A percentile compares a stretch with the other conserved stretches of the same genome.
phyloP scores from a whole-genome alignment of 2,888 invertebrate species.

The Mycogona germanica region DNA sequence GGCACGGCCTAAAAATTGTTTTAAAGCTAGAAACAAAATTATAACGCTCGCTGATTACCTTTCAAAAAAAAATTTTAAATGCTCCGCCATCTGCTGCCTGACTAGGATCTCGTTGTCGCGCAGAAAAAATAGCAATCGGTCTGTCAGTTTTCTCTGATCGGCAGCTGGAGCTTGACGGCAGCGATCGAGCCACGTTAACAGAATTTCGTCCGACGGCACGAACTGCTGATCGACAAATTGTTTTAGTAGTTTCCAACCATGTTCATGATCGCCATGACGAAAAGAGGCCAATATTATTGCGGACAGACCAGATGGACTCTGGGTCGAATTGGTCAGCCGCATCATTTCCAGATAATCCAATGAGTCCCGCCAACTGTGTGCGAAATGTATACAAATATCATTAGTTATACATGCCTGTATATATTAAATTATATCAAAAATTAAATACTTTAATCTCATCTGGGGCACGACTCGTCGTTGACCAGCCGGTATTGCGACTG shows the following conservation, averaged over 20 bases:
- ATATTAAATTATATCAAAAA: no score
- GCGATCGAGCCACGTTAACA: conserved; percentile 33
- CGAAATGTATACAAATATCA: no score
- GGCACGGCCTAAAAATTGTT: background rate
- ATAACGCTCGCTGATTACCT: conserved; percentile 17
- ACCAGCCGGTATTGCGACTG: no score
- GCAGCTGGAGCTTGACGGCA: conserved; percentile 35
- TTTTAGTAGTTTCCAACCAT: conserved; percentile 49
- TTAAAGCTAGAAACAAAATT: background rate
- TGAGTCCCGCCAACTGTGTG: conserved; percentile 51
- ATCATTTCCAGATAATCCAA: conserved; percentile 47
- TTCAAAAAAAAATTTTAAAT: conserved; percentile 26
- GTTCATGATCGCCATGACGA: conserved; percentile 40
- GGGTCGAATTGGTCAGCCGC: conserved; percentile 30
- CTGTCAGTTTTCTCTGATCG: conserved; percentile 36
- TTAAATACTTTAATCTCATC: no score
- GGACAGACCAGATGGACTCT: conserved; percentile 39
- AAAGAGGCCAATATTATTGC: conserved; percentile 47
- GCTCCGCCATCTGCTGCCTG: conserved; percentile 30
- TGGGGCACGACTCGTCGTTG: no score
- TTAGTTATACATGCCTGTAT: no score
- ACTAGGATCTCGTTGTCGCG: conserved; percentile 40
- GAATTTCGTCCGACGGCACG: background rate
- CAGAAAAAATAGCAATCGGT: conserved; percentile 46
- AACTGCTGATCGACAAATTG: conserved; percentile 35